phyloP scores from a whole-genome alignment of 2,888 invertebrate species.

The Plebejus anna region DNA sequence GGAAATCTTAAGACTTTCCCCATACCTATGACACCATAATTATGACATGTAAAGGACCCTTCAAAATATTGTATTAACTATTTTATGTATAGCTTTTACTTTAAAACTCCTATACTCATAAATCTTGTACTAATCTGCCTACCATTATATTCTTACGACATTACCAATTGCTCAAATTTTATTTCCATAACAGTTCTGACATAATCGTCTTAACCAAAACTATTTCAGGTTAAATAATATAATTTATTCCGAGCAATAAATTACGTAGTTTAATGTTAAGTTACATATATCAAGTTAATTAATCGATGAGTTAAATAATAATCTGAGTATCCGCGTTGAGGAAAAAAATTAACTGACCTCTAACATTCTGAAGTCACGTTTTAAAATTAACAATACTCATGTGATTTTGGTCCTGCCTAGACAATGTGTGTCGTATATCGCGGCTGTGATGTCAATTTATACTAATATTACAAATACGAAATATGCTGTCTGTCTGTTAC shows the following conservation, averaged over 20 bases:
- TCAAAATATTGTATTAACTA: background rate
- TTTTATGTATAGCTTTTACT: background rate
- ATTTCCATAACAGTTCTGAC: background rate
- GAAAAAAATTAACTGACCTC: background rate
- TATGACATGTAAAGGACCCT: background rate
- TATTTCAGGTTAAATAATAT: background rate
- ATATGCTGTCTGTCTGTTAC: background rate
- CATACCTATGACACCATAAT: no score
- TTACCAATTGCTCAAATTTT: background rate
- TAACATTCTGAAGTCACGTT: conserved; percentile 8
- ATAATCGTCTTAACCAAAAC: background rate
- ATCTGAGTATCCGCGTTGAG: background rate
- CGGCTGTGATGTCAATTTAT: background rate
- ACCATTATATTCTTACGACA: no score
- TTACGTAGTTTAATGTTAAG: background rate
- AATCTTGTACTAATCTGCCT: no score
- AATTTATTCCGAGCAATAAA: conserved; percentile 1
- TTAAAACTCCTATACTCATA: background rate
- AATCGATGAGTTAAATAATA: conserved; percentile 14
- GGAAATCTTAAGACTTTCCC: no score
- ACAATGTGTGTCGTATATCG: background rate
- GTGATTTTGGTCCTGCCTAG: background rate
- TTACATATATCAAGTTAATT: conserved; percentile 1
- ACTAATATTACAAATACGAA: background rate
- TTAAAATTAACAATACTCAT: background rate